phyloP scores from a whole-genome alignment of 2,113 vertebrate species.

The Apteryx mantelli region DNA sequence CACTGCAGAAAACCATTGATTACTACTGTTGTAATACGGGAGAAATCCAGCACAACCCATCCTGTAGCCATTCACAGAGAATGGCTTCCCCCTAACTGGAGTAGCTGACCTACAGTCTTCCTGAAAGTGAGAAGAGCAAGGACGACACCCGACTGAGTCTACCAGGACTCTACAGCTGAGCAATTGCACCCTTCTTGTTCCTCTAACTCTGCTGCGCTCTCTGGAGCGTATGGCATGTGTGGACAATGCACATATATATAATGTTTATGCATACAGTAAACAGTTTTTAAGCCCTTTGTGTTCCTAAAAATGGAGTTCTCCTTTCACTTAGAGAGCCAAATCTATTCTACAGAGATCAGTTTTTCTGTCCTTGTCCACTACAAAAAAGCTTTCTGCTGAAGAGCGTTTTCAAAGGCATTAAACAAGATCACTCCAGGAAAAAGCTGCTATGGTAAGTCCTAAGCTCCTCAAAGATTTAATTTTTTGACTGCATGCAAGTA shows the following conservation, averaged over 20 bases:
- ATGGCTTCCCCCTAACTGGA: neutral
- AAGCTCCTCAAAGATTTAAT: neutral
- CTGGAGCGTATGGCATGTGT: neutral
- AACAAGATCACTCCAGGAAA: neutral
- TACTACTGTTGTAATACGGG: neutral
- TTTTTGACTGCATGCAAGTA: neutral
- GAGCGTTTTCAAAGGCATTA: neutral
- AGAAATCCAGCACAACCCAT: neutral
- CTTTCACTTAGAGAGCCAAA: neutral
- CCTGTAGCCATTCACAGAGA: neutral
- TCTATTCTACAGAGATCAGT: neutral
- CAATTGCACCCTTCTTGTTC: neutral
- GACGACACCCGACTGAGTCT: fast-evolving
- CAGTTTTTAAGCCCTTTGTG: neutral
- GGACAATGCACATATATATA: neutral
- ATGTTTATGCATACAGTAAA: neutral
- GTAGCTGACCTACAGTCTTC: neutral
- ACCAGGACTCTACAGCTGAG: neutral
- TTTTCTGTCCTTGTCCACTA: neutral
- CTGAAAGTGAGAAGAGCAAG: neutral
- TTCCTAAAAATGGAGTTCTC: neutral
- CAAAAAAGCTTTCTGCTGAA: neutral
- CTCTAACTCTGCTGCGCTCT: neutral
- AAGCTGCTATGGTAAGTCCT: neutral
- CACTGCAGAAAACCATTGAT: neutral